Conservation (phyloP, 2,797 vertebrate genomes). For the Pempheris klunzingeri region DNA sequence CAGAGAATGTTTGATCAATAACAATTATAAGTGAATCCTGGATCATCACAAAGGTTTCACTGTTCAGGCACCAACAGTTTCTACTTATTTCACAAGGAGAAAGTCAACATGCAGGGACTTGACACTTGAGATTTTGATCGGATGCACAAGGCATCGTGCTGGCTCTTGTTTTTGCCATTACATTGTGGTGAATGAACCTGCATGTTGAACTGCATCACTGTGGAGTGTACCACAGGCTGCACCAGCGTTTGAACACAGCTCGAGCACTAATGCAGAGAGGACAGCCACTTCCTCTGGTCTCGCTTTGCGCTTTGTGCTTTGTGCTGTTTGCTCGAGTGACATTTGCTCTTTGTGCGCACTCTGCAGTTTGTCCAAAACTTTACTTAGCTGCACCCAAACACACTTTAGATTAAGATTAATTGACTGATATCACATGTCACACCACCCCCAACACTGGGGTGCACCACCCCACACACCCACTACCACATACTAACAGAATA, state of each 20-base stretch:
- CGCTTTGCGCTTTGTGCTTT: constrained; percentile 14
- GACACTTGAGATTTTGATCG: not conserved
- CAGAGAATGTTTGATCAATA: not conserved
- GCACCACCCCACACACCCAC: too few relatives aligned
- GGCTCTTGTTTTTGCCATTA: constrained; percentile 12
- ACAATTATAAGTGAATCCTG: not conserved
- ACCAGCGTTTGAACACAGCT: not conserved
- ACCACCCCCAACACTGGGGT: too few relatives aligned
- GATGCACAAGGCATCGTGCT: not conserved
- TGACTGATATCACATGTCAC: too few relatives aligned
- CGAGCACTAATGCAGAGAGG: not conserved
- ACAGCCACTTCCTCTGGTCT: constrained; percentile 47
- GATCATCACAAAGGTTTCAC: not conserved
- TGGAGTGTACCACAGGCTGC: not conserved
- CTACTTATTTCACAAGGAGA: not conserved
- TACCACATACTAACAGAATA: too few relatives aligned
- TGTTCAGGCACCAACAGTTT: not conserved
- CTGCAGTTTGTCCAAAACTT: not conserved
- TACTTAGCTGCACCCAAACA: not conserved
- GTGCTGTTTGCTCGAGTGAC: constrained; percentile 5
- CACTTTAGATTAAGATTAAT: too few relatives aligned
- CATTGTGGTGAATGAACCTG: constrained; percentile 5
- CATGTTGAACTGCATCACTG: not conserved
- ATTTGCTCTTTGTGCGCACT: not conserved
- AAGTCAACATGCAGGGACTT: constrained; percentile 13